Evolutionary conservation across 2,888 invertebrate species (phyloP), one percentile per base, ranked within the genome.

Genomic region (Dicranocentrus wangi): DNA sequence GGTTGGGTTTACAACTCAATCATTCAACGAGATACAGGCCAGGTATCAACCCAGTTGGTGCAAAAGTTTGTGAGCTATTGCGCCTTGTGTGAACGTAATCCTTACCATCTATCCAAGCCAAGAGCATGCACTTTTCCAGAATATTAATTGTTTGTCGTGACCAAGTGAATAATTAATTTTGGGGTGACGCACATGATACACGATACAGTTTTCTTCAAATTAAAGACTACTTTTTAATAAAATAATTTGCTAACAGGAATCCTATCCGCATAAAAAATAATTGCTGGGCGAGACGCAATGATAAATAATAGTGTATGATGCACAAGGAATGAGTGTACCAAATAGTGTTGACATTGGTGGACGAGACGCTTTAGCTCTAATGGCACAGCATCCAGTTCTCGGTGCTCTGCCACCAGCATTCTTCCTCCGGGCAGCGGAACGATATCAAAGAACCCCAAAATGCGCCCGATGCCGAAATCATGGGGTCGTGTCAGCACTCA

Each of bases 401-500:
- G 94, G 94, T 42, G 93, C 93, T 0, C 89, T 94, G 87, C 95
- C 95, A 63, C 95, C 95, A 84, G 93, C 93, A 55, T 95, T 95
- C 89, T 95, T 96, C 89, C 90, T 95, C 81, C 91, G 95, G 87
- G 95, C 95, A 79, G 90, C 90, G 82, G 97, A 98, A 89, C 92
- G 97, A 87, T 98, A 97, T 90, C 97, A 97, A 90, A 91, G 98
- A 72, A 72, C 63, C 43, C 71, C 70, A 42, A 84, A 83, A 42
- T 84, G 83, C 73, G 82, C 84, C 39, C 58, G 83, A 39, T 99
- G 98, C 89, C 91, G 98, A 82, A 98, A 99, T 91, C 98, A 99
- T 91, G 98, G 98, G 87, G 97, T 97, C 85, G 98, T 98, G 80
- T 97, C 98, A 27, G 96, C 96, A 5, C 91, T 97, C 75, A 98